Evolutionary conservation across 2,113 vertebrate species (phyloP).

Genomic region (Ibidorhyncha struthersii): DNA sequence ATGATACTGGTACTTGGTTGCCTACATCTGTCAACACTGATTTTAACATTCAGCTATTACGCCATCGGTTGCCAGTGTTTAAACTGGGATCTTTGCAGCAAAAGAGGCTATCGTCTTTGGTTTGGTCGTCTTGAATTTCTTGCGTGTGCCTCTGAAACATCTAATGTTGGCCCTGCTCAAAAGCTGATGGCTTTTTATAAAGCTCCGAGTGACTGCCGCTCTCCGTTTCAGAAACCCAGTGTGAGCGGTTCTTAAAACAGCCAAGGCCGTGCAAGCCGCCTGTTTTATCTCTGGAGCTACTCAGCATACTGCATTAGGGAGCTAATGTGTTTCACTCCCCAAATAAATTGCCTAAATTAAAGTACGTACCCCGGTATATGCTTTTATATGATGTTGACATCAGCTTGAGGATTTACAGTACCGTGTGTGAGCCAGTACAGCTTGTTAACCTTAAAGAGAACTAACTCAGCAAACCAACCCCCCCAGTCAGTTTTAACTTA

Average conservation of each 20-base stretch:
- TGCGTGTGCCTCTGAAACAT: not conserved
- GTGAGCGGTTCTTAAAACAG: not conserved
- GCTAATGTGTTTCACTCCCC: not conserved
- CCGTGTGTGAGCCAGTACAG: rapidly evolving
- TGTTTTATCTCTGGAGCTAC: not conserved
- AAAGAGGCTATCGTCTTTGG: not conserved
- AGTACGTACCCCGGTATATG: rapidly evolving
- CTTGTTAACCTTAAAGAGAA: not conserved
- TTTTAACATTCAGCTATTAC: not conserved
- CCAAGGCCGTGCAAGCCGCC: not conserved
- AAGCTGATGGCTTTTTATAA: not conserved
- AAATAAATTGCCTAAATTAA: not conserved
- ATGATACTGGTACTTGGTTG: not conserved
- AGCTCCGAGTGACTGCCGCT: not conserved
- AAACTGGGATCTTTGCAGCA: not conserved
- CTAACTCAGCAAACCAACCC: not conserved
- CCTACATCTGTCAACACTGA: not conserved
- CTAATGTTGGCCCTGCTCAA: not conserved
- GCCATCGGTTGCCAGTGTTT: not conserved
- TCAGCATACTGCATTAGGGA: rapidly evolving
- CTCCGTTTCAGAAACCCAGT: not conserved
- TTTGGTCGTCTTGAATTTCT: not conserved
- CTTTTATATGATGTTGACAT: not conserved
- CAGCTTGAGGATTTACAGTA: not conserved
- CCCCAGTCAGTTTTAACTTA: not conserved